These are phyloP conservation scores for Platyura marginata DNA, from an alignment of 1,140 invertebrate genomes.

Conservation along the genomic window DNA sequence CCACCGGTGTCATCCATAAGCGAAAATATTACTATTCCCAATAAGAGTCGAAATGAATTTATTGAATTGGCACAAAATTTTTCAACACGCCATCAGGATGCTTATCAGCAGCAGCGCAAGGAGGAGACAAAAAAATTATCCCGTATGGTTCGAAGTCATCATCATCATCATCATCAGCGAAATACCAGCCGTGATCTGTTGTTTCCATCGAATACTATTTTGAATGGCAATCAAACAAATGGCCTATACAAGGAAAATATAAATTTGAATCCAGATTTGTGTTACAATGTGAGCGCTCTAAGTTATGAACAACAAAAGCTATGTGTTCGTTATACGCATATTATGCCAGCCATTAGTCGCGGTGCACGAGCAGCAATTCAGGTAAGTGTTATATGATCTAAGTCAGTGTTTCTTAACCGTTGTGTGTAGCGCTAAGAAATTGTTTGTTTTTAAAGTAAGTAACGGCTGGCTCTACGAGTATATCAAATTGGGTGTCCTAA, in stretches of 20 bases:
- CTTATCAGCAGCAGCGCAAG: too few relatives aligned
- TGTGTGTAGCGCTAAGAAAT: too few relatives aligned
- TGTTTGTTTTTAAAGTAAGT: too few relatives aligned
- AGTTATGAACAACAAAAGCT: constrained; percentile 51
- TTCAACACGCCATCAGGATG: too few relatives aligned
- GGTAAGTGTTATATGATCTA: too few relatives aligned
- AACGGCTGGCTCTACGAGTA: too few relatives aligned
- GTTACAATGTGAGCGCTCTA: constrained; percentile 41
- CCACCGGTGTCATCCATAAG: too few relatives aligned
- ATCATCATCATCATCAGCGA: background rate
- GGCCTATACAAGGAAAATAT: constrained; percentile 9
- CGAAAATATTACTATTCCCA: too few relatives aligned
- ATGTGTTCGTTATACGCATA: constrained; percentile 53
- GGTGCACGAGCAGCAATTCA: constrained; percentile 41
- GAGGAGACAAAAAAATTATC: constrained; percentile 10
- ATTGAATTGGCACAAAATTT: too few relatives aligned
- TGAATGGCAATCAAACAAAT: constrained; percentile 3
- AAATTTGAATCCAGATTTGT: constrained; percentile 25
- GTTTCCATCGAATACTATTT: background rate
- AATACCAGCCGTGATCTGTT: background rate
- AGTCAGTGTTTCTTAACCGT: too few relatives aligned
- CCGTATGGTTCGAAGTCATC: constrained; percentile 12
- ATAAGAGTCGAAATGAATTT: too few relatives aligned
- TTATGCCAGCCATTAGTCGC: constrained; percentile 49
- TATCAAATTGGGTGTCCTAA: too few relatives aligned